Evolutionary conservation across 2,797 vertebrate genomes (phyloP), one percentile per base, ranked within the genome.

Genomic region (Emydoidea blandingii): DNA sequence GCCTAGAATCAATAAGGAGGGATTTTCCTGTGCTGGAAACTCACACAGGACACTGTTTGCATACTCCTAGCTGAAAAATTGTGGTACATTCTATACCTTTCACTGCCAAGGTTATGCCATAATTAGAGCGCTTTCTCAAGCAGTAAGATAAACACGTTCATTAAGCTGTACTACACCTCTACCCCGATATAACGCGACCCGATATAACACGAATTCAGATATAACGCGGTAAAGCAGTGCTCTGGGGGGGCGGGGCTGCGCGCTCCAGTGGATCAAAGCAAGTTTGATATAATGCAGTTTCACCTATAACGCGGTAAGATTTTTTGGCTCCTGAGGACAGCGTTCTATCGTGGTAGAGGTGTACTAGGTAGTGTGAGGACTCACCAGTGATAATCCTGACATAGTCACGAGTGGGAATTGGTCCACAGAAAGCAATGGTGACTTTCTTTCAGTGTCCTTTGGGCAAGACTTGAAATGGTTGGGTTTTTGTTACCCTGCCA

Each of bases 81-180:
- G 12, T 83, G 56, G 27, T 74, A 52, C 89, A 65, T 92, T 21
- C 6, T 68, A 59, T 57, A 59, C 18, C 34, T 68, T 68, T n/a
- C n/a, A 68, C n/a, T 68, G n/a, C 65, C 16, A 37, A 68, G 54
- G 80, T 95, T 44, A 6, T 89, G 6, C 19, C 49, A 86, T 79
- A 89, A 19, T 92, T 68, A 83, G 27, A 93, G 90, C 76, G 93
- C 93, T 23, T 44, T 52, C 5, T 81, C 4, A 15, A 88, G 50
- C 5, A 8, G 76, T 56, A 72, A 91, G 5, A 41, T 44, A 74
- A 89, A 59, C 0, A 0, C 18, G 84, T 29, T n/a, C 0, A 0
- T 59, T 85, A 27, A 49, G 19, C 25, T 9, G 25, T 83, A 27
- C 37, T 81, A 47, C 47, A 47, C 8, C 8, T 47, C 47, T 47